Conservation (phyloP, 2,113 vertebrate genomes). For the Etia nguti region DNA sequence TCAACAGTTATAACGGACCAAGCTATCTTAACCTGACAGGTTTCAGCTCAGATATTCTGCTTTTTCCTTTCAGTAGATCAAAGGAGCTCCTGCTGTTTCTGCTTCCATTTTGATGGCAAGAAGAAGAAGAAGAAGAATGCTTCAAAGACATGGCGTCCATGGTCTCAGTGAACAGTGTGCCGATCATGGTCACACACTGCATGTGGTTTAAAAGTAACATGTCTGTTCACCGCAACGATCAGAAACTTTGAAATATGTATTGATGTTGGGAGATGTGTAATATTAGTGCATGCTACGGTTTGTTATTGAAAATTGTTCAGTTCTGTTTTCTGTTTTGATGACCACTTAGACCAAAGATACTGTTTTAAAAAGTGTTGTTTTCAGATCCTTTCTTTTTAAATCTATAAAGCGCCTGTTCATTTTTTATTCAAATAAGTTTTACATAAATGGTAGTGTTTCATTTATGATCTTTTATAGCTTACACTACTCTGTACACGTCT, state of each 20-base stretch:
- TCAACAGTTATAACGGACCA: neutral
- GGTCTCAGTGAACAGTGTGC: neutral
- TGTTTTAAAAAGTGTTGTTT: neutral
- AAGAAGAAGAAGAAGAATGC: neutral
- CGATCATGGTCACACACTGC: neutral
- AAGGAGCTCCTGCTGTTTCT: neutral
- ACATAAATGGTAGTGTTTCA: neutral
- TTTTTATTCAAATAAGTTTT: neutral
- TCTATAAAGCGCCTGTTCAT: neutral
- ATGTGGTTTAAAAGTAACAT: neutral
- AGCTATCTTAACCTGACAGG: neutral
- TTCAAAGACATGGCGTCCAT: neutral
- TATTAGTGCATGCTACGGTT: neutral
- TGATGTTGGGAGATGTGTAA: neutral
- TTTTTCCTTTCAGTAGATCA: neutral
- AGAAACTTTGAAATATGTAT: neutral
- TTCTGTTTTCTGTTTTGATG: neutral
- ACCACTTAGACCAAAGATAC: neutral
- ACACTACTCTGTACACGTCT: neutral
- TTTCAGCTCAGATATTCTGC: neutral
- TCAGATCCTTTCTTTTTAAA: neutral
- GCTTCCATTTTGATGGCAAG: neutral
- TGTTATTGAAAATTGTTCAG: neutral
- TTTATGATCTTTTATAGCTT: neutral
- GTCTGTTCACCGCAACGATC: too few relatives aligned